Base-by-base conservation (phyloP, 2,888 invertebrate genomes). In the Vanessa cardui region DNA sequence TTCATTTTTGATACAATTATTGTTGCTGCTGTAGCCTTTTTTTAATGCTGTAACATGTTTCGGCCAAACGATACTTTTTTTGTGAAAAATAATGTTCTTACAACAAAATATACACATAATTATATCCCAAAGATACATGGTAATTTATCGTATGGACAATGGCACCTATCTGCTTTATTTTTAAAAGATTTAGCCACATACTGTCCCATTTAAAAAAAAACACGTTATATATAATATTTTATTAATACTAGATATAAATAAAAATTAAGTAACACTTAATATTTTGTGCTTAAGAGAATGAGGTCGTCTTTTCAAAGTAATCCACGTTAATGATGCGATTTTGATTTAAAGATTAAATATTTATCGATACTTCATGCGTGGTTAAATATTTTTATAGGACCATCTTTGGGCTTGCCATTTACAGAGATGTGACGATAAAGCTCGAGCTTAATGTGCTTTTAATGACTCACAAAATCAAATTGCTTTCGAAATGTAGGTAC, bases 361-460 rank as follows among this genome's bases (percentile, higher is more conserved):
- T 9, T 56, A 39, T 39, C 18, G 18, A 39, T 39, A 39, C 1
- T 56, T 56, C 18, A 33, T 56, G 56, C 9, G 18, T 31, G 26
- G 12, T 56, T 39, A 33, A 8, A 33, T 31, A 54, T 9, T n/a
- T 33, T 18, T 9, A 56, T 56, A 54, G 21, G 12, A 52, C 6
- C 18, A 31, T 56, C n/a, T n/a, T 9, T 56, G 56, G 6, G 26
- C 5, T 31, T 6, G 52, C 26, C 16, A 16, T 16, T 54, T 6
- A 16, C 26, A 50, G 26, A 26, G 18, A 56, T 56, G n/a, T 18
- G 44, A 58, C 58, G 26, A 59, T 44, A 31, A 58, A 64, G 64
- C 50, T 64, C 44, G 50, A 50, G 15, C 21, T 16, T 50, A 50
- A 64, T 50, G 64, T 64, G 64, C 64, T 39, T 58, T 54, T 54